Conservation (phyloP, 2,888 invertebrate species). For the Notodonta dromedarius region DNA sequence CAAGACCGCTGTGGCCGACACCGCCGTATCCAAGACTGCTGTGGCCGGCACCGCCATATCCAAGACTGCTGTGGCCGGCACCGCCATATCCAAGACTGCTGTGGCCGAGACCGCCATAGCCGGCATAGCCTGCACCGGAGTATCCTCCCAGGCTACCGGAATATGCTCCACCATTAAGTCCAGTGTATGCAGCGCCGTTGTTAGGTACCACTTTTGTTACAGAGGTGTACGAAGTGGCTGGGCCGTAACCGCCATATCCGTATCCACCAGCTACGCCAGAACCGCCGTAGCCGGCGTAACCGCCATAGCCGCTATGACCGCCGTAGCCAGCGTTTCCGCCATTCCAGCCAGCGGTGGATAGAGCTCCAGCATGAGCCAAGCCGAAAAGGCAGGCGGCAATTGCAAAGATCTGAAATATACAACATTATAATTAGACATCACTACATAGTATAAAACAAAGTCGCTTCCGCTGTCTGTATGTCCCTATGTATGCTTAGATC, state of each 20-base stretch:
- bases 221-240: conserved; percentile 40
- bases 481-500: too few relatives aligned
- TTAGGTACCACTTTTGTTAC: conserved; percentile 39
- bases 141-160: conserved; percentile 15
- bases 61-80: not conserved
- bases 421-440: not conserved
- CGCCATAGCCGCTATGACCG: conserved; percentile 17
- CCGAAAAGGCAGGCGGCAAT: conserved; percentile 56
- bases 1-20: conserved; percentile 28
- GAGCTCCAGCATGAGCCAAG: conserved; percentile 50
- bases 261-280: conserved; percentile 8
- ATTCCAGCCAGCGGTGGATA: conserved; percentile 31
- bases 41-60: conserved; percentile 17
- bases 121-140: conserved; percentile 14
- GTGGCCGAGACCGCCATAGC: conserved; percentile 32
- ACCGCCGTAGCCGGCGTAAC: conserved; percentile 20
- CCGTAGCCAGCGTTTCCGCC: conserved; percentile 18
- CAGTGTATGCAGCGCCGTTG: conserved; percentile 18
- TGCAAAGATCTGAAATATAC: conserved; percentile 44
- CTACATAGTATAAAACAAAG: too few relatives aligned
- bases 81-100: conserved; percentile 22
- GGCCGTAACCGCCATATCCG: conserved; percentile 24
- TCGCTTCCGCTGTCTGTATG: too few relatives aligned
- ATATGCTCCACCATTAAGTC: conserved; percentile 20
- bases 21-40: conserved; percentile 20